phyloP scores from a whole-genome alignment of 2,888 invertebrate species.

The Cotesia congregata region DNA sequence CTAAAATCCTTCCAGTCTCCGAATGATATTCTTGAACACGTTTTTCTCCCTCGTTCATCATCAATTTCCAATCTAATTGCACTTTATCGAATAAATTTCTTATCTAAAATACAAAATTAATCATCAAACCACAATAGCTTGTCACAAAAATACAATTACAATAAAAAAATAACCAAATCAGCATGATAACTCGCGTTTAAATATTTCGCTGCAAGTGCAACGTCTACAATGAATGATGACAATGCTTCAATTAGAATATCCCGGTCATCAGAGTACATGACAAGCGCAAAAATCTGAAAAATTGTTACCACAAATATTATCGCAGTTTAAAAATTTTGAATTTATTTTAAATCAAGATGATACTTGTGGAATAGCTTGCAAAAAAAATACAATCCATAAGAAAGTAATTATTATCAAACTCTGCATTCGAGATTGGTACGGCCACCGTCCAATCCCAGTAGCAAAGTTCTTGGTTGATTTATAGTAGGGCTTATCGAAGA shows the following conservation, averaged over 20 bases:
- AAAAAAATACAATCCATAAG: neutral
- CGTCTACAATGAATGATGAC: too few relatives aligned
- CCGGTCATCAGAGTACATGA: too few relatives aligned
- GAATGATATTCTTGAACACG: neutral
- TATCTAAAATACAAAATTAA: neutral
- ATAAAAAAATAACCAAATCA: too few relatives aligned
- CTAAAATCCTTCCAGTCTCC: neutral
- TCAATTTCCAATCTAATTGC: neutral
- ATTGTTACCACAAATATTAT: too few relatives aligned
- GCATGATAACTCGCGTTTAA: too few relatives aligned
- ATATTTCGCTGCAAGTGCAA: too few relatives aligned
- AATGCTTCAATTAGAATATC: too few relatives aligned
- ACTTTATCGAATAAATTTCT: neutral
- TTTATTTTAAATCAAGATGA: neutral
- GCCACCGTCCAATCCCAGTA: neutral
- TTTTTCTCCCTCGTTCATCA: neutral
- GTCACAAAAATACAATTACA: too few relatives aligned
- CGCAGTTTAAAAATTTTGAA: too few relatives aligned
- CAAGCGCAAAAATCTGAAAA: too few relatives aligned
- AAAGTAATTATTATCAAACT: neutral
- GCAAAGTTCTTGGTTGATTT: neutral
- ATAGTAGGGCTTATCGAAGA: conserved; percentile 18
- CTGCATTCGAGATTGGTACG: neutral
- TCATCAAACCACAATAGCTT: neutral
- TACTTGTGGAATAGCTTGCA: conserved; percentile 9